These are phyloP conservation scores for Aspidiotus rigidus DNA, from an alignment of 2,888 invertebrate species.

Conservation along the genomic window DNA sequence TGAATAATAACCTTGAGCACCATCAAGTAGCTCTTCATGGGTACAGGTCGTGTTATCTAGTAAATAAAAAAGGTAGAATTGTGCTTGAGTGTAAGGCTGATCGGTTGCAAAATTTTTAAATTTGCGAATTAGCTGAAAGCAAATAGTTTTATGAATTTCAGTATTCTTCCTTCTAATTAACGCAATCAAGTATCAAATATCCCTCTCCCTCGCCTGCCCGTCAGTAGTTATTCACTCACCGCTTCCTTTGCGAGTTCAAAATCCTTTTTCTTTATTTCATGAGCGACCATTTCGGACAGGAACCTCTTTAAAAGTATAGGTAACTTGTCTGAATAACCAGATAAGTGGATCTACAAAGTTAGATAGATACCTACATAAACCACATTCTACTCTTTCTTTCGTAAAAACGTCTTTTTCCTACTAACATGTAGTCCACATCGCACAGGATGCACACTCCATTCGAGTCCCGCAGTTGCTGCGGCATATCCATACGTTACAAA, in stretches of 20 bases:
- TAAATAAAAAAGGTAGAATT: slow-evolving; percentile 76
- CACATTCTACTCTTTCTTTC: background rate
- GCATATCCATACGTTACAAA: slow-evolving; percentile 88
- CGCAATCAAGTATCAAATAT: background rate
- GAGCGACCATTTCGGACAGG: slow-evolving; percentile 69
- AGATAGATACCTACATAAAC: background rate
- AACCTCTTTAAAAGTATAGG: slow-evolving; percentile 73
- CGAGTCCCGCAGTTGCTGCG: slow-evolving; percentile 80
- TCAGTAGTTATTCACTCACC: slow-evolving; percentile 43
- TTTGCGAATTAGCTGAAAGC: slow-evolving; percentile 13
- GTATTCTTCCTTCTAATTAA: too few relatives aligned
- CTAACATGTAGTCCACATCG: slow-evolving; percentile 79
- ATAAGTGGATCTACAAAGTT: slow-evolving; percentile 59
- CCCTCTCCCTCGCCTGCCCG: too few relatives aligned
- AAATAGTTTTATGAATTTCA: too few relatives aligned
- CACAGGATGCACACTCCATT: slow-evolving; percentile 65
- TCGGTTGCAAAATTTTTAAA: slow-evolving; percentile 86
- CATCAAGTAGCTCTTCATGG: slow-evolving; percentile 72
- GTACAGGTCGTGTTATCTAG: slow-evolving; percentile 81
- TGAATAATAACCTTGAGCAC: slow-evolving; percentile 55
- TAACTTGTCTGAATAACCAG: slow-evolving; percentile 87
- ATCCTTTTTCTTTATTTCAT: slow-evolving; percentile 69
- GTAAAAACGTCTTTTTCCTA: slow-evolving; percentile 36
- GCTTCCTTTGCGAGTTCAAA: slow-evolving; percentile 80
- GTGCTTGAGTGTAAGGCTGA: slow-evolving; percentile 81